Base-by-base conservation (phyloP, 2,888 invertebrate genomes). In the Apamea crenata region DNA sequence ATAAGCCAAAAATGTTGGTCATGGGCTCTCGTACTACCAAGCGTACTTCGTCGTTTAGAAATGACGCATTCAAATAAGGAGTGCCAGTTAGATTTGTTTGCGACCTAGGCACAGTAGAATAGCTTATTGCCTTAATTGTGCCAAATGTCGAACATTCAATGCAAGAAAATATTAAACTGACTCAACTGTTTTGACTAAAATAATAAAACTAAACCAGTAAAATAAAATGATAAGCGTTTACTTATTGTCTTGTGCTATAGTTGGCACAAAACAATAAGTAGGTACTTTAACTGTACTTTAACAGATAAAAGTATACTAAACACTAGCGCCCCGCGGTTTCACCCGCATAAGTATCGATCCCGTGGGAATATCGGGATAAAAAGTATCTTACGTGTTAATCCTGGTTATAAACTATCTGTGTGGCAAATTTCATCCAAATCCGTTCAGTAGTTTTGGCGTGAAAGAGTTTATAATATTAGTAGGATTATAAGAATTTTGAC, bases 51-150 rank as follows among this genome's bases (percentile, higher is more conserved):
- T 65, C 70, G 36, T 74, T 59, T 66, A 74, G 47, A 70, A 73
- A 67, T 78, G 56, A 82, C 74, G 75, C 75, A 73, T 74, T 70
- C n/a, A 78, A 53, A n/a, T 47, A 63, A 75, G 69, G 61, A 67
- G 72, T 61, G 77, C 25, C 70, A 59, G 66, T 65, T 61, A 16
- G 66, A 56, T 63, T 84, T 70, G 40, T 59, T 67, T 44, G 70
- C 50, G 61, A 21, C 61, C 36, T 70, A 59, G 59, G n/a, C 73
- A 53, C 1, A 36, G n/a, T 40, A 65, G 21, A 80, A 50, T 56
- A 16, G 32, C 59, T 18, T 44, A 53, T 70, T 73, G 25, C 29
- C n/a, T 59, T 40, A 7, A 56, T 72, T 65, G 40, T n/a, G n/a
- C 21, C 53, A 53, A 53, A 16, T 61, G 61, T 56, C 25, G 12